Evolutionary conservation across 2,888 invertebrate genomes (phyloP).

Genomic region (Nemotelus nigrinus): DNA sequence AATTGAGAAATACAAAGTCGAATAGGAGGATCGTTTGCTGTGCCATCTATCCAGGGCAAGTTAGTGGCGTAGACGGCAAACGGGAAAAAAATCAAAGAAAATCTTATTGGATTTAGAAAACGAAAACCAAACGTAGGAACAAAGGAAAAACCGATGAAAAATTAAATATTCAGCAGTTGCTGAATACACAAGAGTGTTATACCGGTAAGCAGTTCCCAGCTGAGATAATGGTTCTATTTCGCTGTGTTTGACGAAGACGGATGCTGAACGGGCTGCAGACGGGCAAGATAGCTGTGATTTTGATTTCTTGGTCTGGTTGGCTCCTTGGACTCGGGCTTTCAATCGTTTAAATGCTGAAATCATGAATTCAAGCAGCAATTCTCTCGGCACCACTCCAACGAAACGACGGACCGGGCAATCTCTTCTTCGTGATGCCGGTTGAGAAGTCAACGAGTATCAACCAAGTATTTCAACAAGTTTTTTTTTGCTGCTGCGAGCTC

Average conservation of each 20-base stretch:
- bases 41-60: neutral
- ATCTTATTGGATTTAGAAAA: neutral
- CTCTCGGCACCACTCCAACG: too few species aligned
- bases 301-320: neutral
- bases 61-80: neutral
- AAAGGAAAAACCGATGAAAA: slow-evolving; percentile 20
- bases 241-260: neutral
- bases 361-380: neutral
- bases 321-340: neutral
- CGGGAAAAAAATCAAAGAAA: slow-evolving; percentile 11
- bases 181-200: slow-evolving; percentile 35
- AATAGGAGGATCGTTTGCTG: neutral
- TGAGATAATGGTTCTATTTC: slow-evolving; percentile 16
- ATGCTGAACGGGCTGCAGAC: neutral
- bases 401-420: too few species aligned
- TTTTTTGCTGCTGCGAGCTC: too few species aligned
- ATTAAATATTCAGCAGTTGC: slow-evolving; percentile 44
- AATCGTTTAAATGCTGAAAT: slow-evolving; percentile 9
- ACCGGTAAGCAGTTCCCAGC: slow-evolving; percentile 22
- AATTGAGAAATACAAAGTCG: slow-evolving; percentile 4
- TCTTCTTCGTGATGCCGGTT: too few species aligned
- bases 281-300: neutral
- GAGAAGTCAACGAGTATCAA: too few species aligned
- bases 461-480: too few species aligned
- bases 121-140: neutral